Evolutionary conservation across 2,113 vertebrate species (phyloP), one percentile per base, ranked within the genome.

Genomic region (Saguinus imperator): DNA sequence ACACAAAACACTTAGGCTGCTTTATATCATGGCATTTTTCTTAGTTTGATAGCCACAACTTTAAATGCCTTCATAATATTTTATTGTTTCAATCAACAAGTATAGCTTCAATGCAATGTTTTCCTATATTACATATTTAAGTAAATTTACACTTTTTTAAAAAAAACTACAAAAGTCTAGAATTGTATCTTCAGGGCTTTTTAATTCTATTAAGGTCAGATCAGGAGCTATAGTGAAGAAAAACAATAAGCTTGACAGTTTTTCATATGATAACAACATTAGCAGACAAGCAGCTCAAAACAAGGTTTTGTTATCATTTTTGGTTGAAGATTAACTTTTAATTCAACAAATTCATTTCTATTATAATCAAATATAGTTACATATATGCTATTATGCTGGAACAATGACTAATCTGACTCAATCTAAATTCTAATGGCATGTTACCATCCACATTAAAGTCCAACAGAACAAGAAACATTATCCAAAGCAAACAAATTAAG

Each of bases 301-400:
- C 12, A 50, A 72, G 66, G 8, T 64, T 45, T 50, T 81, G 10
- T 20, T 66, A 11, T 76, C 35, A 55, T 37, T 95, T 87, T 64
- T 50, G 91, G 29, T 32, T 93, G 6, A 97, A 89, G 57, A 94
- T 40, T 57, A 87, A 92, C 61, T 89, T 94, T 96, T 91, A 93
- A 72, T 61, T 57, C 40, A 95, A 75, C 25, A 93, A 89, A 94
- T 18, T 45, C 12, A 79, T 21, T 88, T 45, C 21, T 72, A n/a
- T 72, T 81, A 83, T 40, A 85, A 90, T 80, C 48, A 80, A 86
- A 96, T 70, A 80, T 27, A 82, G 40, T 25, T n/a, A 55, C 10
- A 12, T 23, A 27, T 50, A 20, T 61, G 35, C 50, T 43, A 27
- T 40, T 61, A 64, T 13, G n/a, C 64, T 94, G 55, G 3, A 95